Conservation (phyloP, 2,113 vertebrate genomes). For the Oreocharis arfaki region DNA sequence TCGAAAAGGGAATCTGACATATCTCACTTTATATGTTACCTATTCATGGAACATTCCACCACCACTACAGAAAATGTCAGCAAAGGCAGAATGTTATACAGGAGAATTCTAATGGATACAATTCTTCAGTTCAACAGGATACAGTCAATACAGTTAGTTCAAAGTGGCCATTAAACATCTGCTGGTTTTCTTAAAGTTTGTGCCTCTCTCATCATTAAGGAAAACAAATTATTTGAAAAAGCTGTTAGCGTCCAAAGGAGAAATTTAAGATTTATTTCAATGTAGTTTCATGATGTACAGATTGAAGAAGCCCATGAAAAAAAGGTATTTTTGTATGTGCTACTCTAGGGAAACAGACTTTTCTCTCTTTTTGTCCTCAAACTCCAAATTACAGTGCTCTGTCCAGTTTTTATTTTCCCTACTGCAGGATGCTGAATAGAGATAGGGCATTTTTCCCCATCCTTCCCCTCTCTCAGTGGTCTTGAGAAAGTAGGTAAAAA, state of each 20-base stretch:
- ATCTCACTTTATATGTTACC: background rate
- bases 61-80: background rate
- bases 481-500: background rate
- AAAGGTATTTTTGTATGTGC: background rate
- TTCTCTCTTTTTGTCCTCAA: background rate
- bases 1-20: background rate
- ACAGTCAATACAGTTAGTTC: slow-evolving; percentile 28
- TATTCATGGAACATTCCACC: background rate
- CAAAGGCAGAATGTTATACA: background rate
- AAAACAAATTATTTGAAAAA: slow-evolving; percentile 2
- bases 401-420: background rate
- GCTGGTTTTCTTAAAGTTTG: background rate
- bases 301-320: background rate
- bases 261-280: background rate
- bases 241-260: background rate
- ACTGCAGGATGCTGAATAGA: background rate
- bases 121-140: slow-evolving; percentile 24
- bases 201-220: background rate
- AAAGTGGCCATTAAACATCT: slow-evolving; percentile 31
- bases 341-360: background rate
- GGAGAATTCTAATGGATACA: slow-evolving; percentile 11
- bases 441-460: background rate
- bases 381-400: background rate
- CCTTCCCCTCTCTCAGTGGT: background rate
- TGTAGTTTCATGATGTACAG: background rate